Conservation (phyloP, 2,888 invertebrate species). For the Torymus auratus region DNA sequence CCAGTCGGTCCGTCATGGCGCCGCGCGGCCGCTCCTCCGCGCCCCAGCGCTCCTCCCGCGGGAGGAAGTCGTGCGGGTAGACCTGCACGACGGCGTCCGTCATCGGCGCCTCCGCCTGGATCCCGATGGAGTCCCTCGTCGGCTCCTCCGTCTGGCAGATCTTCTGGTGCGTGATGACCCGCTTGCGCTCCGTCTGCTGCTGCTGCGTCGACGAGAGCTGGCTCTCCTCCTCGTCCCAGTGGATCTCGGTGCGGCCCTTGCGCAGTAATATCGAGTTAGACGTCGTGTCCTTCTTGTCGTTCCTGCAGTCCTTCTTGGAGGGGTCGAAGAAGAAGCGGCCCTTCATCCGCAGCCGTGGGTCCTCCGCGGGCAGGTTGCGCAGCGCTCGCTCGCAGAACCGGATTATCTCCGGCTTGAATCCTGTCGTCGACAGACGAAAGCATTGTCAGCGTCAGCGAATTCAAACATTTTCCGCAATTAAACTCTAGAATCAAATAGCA, state of each 20-base stretch:
- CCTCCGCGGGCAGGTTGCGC: slow-evolving; percentile 71
- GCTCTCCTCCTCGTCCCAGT: slow-evolving; percentile 69
- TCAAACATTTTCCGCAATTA: background rate
- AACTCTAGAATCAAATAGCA: background rate
- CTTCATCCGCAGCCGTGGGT: slow-evolving; percentile 72
- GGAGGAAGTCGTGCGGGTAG: too few relatives aligned
- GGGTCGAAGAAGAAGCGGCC: slow-evolving; percentile 74
- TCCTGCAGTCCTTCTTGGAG: slow-evolving; percentile 60
- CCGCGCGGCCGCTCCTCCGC: slow-evolving; percentile 59
- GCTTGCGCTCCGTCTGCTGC: slow-evolving; percentile 51
- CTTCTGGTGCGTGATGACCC: slow-evolving; percentile 68
- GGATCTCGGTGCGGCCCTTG: slow-evolving; percentile 67
- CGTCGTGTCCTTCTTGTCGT: slow-evolving; percentile 56
- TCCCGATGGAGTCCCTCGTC: slow-evolving; percentile 60
- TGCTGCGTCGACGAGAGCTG: slow-evolving; percentile 40
- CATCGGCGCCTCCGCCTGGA: slow-evolving; percentile 62
- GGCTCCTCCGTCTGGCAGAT: slow-evolving; percentile 73
- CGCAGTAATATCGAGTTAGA: slow-evolving; percentile 73
- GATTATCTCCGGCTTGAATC: slow-evolving; percentile 74
- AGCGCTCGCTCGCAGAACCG: slow-evolving; percentile 73
- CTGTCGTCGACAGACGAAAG: slow-evolving; percentile 61
- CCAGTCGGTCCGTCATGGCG: slow-evolving; percentile 71
- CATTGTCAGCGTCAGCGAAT: slow-evolving; percentile 14
- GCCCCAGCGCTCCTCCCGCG: too few relatives aligned
- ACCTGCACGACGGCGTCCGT: too few relatives aligned